Percentiles rank a stretch among this genome's conserved stretches.
phyloP scores from a whole-genome alignment of 1,140 invertebrate species.

The Ceratina calcarata region DNA sequence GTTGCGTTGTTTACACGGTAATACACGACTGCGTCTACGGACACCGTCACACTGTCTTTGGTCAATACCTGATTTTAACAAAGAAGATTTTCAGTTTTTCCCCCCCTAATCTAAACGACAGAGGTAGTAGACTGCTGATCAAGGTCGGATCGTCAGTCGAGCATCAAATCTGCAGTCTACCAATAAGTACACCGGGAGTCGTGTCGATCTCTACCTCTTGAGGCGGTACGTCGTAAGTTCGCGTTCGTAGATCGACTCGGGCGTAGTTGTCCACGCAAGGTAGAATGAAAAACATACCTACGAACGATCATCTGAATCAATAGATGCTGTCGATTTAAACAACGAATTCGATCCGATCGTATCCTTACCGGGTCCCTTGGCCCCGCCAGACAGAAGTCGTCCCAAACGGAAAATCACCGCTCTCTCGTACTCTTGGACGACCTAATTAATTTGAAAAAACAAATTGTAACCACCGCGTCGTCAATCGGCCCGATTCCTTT shows the following conservation, averaged over 20 bases:
- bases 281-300: slow-evolving; percentile 96
- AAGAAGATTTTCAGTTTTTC: background rate
- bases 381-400: slow-evolving; percentile 91
- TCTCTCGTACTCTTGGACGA: slow-evolving; percentile 94
- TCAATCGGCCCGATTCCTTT: background rate
- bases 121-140: no score
- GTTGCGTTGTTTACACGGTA: slow-evolving; percentile 97
- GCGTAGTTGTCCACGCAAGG: slow-evolving; percentile 97
- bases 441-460: slow-evolving; percentile 79
- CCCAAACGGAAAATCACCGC: slow-evolving; percentile 95
- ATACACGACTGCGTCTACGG: slow-evolving; percentile 96
- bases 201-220: slow-evolving; percentile 87
- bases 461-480: background rate
- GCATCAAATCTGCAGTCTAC: no score
- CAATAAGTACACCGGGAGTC: background rate
- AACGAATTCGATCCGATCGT: slow-evolving; percentile 35
- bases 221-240: slow-evolving; percentile 96
- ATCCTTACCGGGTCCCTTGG: slow-evolving; percentile 91
- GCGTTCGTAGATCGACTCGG: slow-evolving; percentile 93
- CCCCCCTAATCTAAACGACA: no score
- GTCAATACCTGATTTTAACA: slow-evolving; percentile 87
- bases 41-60: slow-evolving; percentile 96
- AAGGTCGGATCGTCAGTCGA: no score
- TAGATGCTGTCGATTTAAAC: background rate
- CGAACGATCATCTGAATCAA: slow-evolving; percentile 52